Evolutionary conservation across 2,888 invertebrate species (phyloP).

Genomic region (Andrena chrysosceles): DNA sequence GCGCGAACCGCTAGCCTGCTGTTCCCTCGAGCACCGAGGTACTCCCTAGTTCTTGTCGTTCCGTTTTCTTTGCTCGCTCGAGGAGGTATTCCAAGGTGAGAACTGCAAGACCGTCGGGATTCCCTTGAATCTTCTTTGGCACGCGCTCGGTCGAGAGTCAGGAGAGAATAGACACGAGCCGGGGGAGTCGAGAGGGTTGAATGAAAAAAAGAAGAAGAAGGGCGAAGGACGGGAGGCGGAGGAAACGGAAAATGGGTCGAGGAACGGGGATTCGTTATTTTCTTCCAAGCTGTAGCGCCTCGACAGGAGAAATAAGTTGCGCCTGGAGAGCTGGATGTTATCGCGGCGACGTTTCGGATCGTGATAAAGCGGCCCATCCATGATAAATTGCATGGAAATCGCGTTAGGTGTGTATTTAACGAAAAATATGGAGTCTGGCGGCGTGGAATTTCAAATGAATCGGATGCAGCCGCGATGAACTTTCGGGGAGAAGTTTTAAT

Average conservation of each 20-base stretch:
- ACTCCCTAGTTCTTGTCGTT: not conserved
- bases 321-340: slow-evolving; percentile 41
- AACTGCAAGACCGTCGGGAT: slow-evolving; percentile 52
- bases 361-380: slow-evolving; percentile 37
- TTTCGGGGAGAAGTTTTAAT: not conserved
- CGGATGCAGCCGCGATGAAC: not conserved
- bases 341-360: slow-evolving; percentile 35
- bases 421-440: not conserved
- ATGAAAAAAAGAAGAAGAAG: slow-evolving; percentile 20
- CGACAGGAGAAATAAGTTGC: slow-evolving; percentile 34
- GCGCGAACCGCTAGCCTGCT: not conserved
- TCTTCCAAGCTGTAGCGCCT: slow-evolving; percentile 41
- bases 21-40: not conserved
- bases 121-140: slow-evolving; percentile 58
- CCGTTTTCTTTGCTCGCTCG: not conserved
- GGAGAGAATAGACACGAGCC: slow-evolving; percentile 52
- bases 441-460: slow-evolving; percentile 4
- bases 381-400: slow-evolving; percentile 45
- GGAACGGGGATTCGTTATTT: slow-evolving; percentile 62
- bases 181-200: slow-evolving; percentile 31
- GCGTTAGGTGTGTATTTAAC: slow-evolving; percentile 20
- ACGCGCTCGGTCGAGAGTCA: slow-evolving; percentile 58
- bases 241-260: slow-evolving; percentile 57
- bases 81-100: slow-evolving; percentile 59
- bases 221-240: slow-evolving; percentile 4